Evolutionary conservation across 2,797 vertebrate genomes (phyloP), one percentile per base, ranked within the genome.

Genomic region (Rhinichthys osculus): DNA sequence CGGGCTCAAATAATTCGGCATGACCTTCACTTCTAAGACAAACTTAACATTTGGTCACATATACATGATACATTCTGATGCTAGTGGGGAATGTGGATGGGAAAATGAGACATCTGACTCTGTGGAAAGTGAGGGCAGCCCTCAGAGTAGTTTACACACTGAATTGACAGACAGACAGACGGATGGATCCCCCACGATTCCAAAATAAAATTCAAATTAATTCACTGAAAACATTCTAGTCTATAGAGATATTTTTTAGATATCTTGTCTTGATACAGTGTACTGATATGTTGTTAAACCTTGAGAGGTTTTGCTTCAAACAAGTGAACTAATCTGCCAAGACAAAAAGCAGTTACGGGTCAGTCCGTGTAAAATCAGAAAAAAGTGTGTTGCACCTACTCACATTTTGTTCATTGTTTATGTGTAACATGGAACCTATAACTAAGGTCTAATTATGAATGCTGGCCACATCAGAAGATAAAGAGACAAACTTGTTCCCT

Each of bases 51-150:
- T 57, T 81, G 83, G 30, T 86, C 67, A 33, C 82, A 77, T 50
- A 62, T 9, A 33, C 23, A 79, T 13, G 7, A 62, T 14, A 16
- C 27, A 62, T 72, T 88, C 69, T 59, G 38, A 66, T 71, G 86
- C 64, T 72, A 62, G 54, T 44, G 54, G 80, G 59, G 79, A 87
- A 87, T 85, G 44, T 78, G 27, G 70, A 83, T 79, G 80, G 79
- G 70, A 83, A 87, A 85, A 88, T 54, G 19, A 83, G 82, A 47
- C 72, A 76, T 86, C 80, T 72, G 82, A 64, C 78, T 72, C 74
- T 71, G 86, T 76, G 62, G 69, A 83, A 82, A 90, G 66, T 84
- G 54, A 81, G 21, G 64, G 54, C 54, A 85, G 81, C 50, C 57
- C 42, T 62, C 62, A 40, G 57, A 79, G 80, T 82, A 78, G 52